Evolutionary conservation across 1,140 invertebrate species (phyloP), one percentile per base, ranked within the genome.

Genomic region (Megalopta genalis): DNA sequence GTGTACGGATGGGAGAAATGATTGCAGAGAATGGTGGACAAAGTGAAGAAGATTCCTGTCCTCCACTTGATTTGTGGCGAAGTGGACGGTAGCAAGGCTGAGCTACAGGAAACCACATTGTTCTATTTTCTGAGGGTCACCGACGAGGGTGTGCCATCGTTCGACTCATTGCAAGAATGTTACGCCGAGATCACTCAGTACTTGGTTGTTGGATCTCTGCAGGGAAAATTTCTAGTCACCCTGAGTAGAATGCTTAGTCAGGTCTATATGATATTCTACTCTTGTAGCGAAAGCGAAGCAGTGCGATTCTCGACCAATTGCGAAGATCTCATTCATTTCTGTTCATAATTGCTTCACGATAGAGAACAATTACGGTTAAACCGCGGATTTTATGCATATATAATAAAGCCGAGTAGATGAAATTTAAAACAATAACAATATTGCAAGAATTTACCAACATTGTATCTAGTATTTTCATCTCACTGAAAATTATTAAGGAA

Each of bases 81-180:
- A 46, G 90, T 96, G 68, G 91, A 93, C 12, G 93, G 93, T 0
- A 89, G 91, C 12, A 90, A 93, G 46, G 87, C 92, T 0, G 94
- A 95, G 27, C n/a, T 83, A 7, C 74, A 84, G 0, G 57, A 84
- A 18, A 91, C 91, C 0, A 94, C 94, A 68, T 94, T 95, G 80
- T 90, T 96, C 0, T 97, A 96, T 87, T 94, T 97, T 69, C 85
- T 96, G 75, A 93, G 96, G 60, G 91, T 90, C n/a, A 92, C 90
- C 10, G 95, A 95, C 37, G 92, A 94, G 37, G 93, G 93, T 8
- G 91, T 96, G 62, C 95, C 95, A 0, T 88, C 67, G 16, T 95
- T 94, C 76, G 90, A 93, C 23, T 90, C 92, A 7, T 82, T 90
- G 39, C 87, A 93, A 23, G 92, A 94, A 42, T 95, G 95, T 42